Evolutionary conservation across 2,113 vertebrate species (phyloP).

Genomic region (Nerophis ophidion): DNA sequence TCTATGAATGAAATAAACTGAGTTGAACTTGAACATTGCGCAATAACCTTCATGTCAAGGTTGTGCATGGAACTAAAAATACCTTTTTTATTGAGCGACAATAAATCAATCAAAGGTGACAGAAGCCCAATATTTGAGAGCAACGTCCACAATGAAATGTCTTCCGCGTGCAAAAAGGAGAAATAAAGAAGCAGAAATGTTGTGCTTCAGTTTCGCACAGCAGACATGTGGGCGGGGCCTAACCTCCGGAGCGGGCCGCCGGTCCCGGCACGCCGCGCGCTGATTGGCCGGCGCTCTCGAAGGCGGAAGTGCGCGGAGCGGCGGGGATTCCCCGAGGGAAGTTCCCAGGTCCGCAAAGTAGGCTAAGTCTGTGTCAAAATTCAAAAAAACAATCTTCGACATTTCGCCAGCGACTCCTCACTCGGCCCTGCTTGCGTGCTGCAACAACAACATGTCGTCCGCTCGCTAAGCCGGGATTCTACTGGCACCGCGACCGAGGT

Average conservation of each 20-base stretch:
- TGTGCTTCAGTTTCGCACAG: conserved; percentile 14
- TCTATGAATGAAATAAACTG: neutral
- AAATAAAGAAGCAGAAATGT: neutral
- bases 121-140: too few relatives aligned
- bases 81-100: too few relatives aligned
- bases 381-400: conserved; percentile 66
- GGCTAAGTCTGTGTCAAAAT: conserved; percentile 45
- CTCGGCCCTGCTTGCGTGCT: conserved; percentile 43
- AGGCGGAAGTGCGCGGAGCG: conserved; percentile 71
- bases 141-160: too few relatives aligned
- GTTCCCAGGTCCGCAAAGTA: conserved; percentile 70
- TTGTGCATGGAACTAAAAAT: too few relatives aligned
- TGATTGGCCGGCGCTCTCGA: conserved; percentile 60
- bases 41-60: neutral
- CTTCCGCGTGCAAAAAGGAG: neutral
- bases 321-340: conserved; percentile 82
- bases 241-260: conserved; percentile 49
- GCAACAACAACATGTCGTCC: conserved; percentile 44
- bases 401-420: conserved; percentile 64
- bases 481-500: conserved; percentile 67
- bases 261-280: conserved; percentile 33
- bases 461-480: conserved; percentile 38
- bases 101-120: too few relatives aligned
- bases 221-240: conserved; percentile 61
- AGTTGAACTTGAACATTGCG: neutral